phyloP scores from a whole-genome alignment of 2,888 invertebrate genomes.

The Apodemia zela region DNA sequence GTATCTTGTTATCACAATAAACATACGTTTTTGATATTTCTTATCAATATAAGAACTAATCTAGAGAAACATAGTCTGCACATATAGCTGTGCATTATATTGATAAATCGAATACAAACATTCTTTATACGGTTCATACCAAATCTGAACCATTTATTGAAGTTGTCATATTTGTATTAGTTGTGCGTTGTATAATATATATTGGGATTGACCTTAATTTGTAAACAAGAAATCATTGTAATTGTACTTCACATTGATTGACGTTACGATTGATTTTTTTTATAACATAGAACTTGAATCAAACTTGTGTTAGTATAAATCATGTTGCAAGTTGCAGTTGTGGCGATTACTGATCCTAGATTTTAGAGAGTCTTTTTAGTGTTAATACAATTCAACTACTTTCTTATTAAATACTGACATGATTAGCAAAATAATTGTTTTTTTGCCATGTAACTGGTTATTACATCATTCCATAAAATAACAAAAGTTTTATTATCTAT shows the following conservation, averaged over 20 bases:
- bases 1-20: too few relatives aligned
- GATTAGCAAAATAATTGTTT: too few relatives aligned
- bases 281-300: not conserved
- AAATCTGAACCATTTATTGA: constrained; percentile 6
- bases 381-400: too few relatives aligned
- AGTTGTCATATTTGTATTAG: constrained; percentile 2
- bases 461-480: too few relatives aligned
- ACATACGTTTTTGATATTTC: too few relatives aligned
- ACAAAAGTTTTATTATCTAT: too few relatives aligned
- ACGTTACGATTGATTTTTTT: not conserved
- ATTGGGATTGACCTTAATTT: not conserved
- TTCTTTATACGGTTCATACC: not conserved
- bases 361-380: too few relatives aligned
- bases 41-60: too few relatives aligned
- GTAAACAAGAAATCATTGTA: not conserved
- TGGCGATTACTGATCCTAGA: too few relatives aligned
- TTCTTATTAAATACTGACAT: too few relatives aligned
- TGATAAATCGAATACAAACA: constrained; percentile 1
- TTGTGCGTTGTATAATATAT: not conserved
- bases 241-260: not conserved
- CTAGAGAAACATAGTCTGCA: too few relatives aligned
- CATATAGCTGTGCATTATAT: not conserved
- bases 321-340: not conserved
- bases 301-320: not conserved
- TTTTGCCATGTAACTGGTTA: too few relatives aligned